These are phyloP conservation scores for Pseudomyrmex concolor DNA, from an alignment of 1,140 invertebrate species.

Conservation along the genomic window DNA sequence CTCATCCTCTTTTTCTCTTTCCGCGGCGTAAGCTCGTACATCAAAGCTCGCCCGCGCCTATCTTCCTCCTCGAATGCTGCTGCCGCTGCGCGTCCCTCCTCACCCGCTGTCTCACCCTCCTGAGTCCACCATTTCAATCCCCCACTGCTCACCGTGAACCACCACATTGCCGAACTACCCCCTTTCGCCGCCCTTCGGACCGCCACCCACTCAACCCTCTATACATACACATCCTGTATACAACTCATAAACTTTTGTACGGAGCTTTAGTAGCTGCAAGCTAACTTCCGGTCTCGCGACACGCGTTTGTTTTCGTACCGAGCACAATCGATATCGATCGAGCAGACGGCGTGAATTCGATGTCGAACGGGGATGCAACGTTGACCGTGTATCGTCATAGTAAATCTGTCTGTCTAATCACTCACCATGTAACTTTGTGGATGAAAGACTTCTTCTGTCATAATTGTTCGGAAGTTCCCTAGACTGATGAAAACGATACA, in stretches of 20 bases:
- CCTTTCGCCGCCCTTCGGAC: slow-evolving; percentile 68
- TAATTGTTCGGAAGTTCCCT: slow-evolving; percentile 30
- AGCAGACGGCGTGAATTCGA: slow-evolving; percentile 35
- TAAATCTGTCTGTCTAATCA: slow-evolving; percentile 54
- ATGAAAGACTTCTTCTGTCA: slow-evolving; percentile 37
- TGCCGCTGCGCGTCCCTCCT: slow-evolving; percentile 47
- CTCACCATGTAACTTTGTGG: slow-evolving; percentile 27
- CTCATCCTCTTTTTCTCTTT: slow-evolving; percentile 76
- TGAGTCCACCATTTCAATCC: slow-evolving; percentile 59
- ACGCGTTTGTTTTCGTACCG: slow-evolving; percentile 69
- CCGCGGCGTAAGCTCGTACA: slow-evolving; percentile 80
- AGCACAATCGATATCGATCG: slow-evolving; percentile 63
- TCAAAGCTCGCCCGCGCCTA: slow-evolving; percentile 82
- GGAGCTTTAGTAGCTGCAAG: slow-evolving; percentile 80
- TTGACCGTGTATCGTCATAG: slow-evolving; percentile 47
- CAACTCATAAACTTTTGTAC: slow-evolving; percentile 82
- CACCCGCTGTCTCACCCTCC: slow-evolving; percentile 61
- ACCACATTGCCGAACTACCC: slow-evolving; percentile 71
- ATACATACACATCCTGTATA: slow-evolving; percentile 68
- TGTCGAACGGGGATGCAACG: slow-evolving; percentile 19
- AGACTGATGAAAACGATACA: neutral
- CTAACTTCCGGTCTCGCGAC: slow-evolving; percentile 78
- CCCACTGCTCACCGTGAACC: slow-evolving; percentile 64
- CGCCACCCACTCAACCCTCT: slow-evolving; percentile 72
- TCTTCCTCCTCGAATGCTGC: slow-evolving; percentile 79